These are phyloP conservation scores for Adineta ricciae DNA, from an alignment of 2,888 invertebrate species.

Conservation along the genomic window DNA sequence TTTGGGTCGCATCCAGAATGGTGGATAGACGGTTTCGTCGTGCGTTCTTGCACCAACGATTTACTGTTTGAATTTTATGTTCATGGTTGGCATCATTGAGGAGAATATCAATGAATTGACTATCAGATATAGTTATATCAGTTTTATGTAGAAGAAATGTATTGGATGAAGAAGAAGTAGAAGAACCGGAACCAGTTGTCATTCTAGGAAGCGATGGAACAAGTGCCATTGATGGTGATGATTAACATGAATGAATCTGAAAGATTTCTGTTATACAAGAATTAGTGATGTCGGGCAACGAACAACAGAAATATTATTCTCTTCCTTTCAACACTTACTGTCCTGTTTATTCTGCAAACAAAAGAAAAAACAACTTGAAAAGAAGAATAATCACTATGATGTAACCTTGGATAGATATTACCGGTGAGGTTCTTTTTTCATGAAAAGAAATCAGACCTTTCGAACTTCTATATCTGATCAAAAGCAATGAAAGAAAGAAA, in stretches of 20 bases:
- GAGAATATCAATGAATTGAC: constrained; percentile 5
- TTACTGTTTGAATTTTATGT: neutral
- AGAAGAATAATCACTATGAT: neutral
- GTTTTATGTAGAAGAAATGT: neutral
- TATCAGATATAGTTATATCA: neutral
- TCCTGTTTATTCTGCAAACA: neutral
- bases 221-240: neutral
- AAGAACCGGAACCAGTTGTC: neutral
- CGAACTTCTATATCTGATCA: neutral
- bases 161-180: neutral
- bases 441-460: neutral
- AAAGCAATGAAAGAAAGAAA: neutral
- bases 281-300: neutral
- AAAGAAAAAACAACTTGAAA: neutral
- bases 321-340: neutral
- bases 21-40: neutral
- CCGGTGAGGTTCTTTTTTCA: neutral
- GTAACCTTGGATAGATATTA: neutral
- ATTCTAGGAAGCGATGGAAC: neutral
- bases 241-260: constrained; percentile 1
- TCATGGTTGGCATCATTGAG: neutral
- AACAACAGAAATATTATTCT: neutral
- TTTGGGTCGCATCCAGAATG: neutral
- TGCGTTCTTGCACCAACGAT: neutral
- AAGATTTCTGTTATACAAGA: neutral